These are phyloP conservation scores for Tachypleus tridentatus DNA, from an alignment of 1,140 invertebrate genomes.

Conservation along the genomic window DNA sequence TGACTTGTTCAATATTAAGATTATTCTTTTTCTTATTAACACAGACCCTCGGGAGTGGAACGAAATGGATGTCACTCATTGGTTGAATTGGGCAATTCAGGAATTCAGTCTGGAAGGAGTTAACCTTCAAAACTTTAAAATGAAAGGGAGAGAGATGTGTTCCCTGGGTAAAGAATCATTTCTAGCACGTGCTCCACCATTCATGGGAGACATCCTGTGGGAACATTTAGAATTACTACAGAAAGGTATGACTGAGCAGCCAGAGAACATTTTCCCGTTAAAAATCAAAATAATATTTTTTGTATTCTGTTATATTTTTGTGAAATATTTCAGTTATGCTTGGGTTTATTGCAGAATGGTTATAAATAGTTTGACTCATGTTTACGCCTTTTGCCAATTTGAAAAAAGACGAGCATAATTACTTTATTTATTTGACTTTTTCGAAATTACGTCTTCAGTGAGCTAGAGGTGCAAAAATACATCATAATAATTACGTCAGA, in stretches of 20 bases:
- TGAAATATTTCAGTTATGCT: too few species aligned
- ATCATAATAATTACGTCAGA: too few species aligned
- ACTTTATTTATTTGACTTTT: too few species aligned
- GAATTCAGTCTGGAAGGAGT: conserved; percentile 86
- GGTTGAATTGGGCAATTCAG: conserved; percentile 84
- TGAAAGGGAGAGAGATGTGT: conserved; percentile 84
- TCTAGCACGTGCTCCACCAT: conserved; percentile 72
- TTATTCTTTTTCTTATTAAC: conserved; percentile 26
- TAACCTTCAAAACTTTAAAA: conserved; percentile 43
- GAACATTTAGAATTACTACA: conserved; percentile 91
- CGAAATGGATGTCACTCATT: conserved; percentile 78
- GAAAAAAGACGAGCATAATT: too few species aligned
- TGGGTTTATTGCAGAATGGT: too few species aligned
- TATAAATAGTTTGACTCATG: too few species aligned
- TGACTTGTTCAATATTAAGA: not conserved
- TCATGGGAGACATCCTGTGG: conserved; percentile 93
- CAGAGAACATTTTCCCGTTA: too few species aligned
- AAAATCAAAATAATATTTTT: too few species aligned
- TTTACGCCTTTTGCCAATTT: too few species aligned
- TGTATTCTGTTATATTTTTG: too few species aligned
- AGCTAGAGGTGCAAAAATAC: too few species aligned
- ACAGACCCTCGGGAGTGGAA: conserved; percentile 88
- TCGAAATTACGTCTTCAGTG: too few species aligned
- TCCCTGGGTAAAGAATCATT: conserved; percentile 86
- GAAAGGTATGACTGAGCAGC: conserved; percentile 55